phyloP scores from a whole-genome alignment of 2,113 vertebrate genomes.

The Tragelaphus imberbis region DNA sequence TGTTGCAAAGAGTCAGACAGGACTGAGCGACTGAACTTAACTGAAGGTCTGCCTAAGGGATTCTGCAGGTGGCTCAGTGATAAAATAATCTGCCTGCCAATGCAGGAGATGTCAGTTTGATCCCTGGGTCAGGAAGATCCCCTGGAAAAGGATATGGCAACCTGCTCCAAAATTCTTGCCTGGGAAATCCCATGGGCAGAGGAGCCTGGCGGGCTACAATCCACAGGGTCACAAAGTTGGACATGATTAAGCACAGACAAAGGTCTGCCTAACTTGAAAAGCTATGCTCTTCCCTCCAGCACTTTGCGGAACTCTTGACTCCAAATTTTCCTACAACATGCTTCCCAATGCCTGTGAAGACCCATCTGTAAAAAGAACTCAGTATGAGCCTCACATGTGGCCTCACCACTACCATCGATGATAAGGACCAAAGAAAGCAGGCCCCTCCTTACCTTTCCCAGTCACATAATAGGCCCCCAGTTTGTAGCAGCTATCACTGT shows the following conservation, averaged over 20 bases:
- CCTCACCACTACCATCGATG: background rate
- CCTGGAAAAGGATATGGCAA: background rate
- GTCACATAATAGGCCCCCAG: slow-evolving; percentile 91
- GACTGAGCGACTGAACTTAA: no score
- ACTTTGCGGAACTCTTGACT: background rate
- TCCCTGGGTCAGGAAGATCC: background rate
- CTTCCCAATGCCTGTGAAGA: background rate
- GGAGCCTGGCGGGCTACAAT: background rate
- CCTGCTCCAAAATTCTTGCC: background rate
- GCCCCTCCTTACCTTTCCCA: slow-evolving; percentile 87
- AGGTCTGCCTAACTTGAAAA: background rate
- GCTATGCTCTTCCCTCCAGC: background rate
- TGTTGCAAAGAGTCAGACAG: no score
- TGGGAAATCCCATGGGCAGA: background rate
- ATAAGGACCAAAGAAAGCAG: background rate
- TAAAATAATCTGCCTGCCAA: background rate
- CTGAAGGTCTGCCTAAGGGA: background rate
- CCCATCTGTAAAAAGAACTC: background rate
- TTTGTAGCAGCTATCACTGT: slow-evolving; percentile 94
- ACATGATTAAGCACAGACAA: background rate
- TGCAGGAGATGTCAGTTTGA: background rate
- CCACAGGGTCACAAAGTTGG: background rate
- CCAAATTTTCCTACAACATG: background rate
- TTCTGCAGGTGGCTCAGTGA: background rate
- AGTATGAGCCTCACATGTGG: background rate